Conservation (phyloP, 2,113 vertebrate species). For the Clarias magur region DNA sequence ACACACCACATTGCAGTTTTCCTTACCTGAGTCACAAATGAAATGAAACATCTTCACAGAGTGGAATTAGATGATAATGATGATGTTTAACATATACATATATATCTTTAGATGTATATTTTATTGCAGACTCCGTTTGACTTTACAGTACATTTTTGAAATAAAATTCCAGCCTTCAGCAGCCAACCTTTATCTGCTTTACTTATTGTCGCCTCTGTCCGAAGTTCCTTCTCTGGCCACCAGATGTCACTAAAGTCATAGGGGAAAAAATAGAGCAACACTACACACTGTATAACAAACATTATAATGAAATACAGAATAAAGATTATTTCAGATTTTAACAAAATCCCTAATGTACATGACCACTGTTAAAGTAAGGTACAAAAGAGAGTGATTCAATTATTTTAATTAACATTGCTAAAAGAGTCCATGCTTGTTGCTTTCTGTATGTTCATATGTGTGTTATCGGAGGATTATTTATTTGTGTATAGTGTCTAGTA, state of each 20-base stretch:
- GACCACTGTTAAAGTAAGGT: not conserved
- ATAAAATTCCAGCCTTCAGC: not conserved
- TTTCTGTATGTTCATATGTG: not conserved
- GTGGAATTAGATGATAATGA: not conserved
- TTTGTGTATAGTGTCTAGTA: not conserved
- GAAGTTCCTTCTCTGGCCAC: not conserved
- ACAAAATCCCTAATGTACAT: not conserved
- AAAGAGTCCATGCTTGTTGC: not conserved
- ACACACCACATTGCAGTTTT: conserved; percentile 7
- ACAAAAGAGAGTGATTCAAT: not conserved
- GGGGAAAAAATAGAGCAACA: not conserved
- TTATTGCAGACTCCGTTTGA: not conserved
- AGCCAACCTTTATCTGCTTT: not conserved
- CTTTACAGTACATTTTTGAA: not conserved
- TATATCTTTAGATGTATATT: not conserved
- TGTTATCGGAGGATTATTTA: not conserved
- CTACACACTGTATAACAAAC: not conserved
- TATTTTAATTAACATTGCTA: not conserved
- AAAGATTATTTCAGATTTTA: not conserved
- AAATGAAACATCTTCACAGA: not conserved
- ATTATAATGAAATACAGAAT: not conserved
- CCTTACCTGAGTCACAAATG: not conserved
- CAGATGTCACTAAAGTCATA: not conserved
- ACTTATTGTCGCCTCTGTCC: not conserved
- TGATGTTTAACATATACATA: not conserved